These are phyloP conservation scores for Melinopterus prodromus DNA, from an alignment of 2,888 invertebrate species.

Conservation along the genomic window DNA sequence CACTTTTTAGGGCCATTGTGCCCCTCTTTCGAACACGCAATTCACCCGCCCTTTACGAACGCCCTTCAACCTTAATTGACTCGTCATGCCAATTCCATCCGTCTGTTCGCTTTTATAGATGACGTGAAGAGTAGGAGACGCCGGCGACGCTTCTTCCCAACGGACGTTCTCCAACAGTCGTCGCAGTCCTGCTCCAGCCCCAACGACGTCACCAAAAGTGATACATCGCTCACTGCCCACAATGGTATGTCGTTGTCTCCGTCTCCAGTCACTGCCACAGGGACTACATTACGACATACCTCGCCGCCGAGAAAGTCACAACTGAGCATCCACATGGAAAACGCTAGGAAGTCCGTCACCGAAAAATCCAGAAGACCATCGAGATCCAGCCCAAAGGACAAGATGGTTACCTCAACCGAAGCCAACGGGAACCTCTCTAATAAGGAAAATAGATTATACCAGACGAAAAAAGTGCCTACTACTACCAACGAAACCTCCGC, in stretches of 20 bases:
- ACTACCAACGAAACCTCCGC: constrained; percentile 22
- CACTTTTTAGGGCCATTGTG: neutral
- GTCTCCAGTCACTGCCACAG: constrained; percentile 50
- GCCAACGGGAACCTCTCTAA: constrained; percentile 38
- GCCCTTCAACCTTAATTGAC: neutral
- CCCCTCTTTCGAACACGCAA: neutral
- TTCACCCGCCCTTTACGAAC: neutral
- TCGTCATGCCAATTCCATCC: neutral
- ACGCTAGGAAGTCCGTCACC: constrained; percentile 56
- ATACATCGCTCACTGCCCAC: constrained; percentile 50
- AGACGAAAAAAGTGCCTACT: constrained; percentile 40
- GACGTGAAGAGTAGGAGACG: constrained; percentile 51
- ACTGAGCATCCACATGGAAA: constrained; percentile 59
- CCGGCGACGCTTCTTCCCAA: constrained; percentile 54
- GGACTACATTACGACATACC: constrained; percentile 41
- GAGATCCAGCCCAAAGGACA: constrained; percentile 44
- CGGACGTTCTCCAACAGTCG: constrained; percentile 52
- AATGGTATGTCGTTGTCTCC: constrained; percentile 40
- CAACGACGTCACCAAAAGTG: constrained; percentile 43
- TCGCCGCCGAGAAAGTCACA: constrained; percentile 51
- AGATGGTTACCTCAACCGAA: neutral
- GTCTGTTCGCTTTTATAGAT: constrained; percentile 43
- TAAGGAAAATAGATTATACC: constrained; percentile 41
- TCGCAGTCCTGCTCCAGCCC: constrained; percentile 38
- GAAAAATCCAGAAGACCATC: constrained; percentile 23